Evolutionary conservation across 1,140 invertebrate genomes (phyloP).

Genomic region (Megalopta genalis): DNA sequence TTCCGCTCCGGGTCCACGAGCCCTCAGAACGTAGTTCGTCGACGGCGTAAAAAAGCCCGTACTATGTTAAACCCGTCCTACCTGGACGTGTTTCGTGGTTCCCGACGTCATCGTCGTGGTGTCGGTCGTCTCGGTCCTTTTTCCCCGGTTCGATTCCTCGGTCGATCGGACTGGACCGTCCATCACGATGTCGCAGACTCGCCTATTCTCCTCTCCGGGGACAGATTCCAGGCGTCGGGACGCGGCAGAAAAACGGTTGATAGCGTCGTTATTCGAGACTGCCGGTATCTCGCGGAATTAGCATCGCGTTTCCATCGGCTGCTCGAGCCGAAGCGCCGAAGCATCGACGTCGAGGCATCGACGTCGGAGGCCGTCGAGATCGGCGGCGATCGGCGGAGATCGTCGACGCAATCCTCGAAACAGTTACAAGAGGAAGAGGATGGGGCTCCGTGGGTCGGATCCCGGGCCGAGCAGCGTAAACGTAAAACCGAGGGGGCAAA

Average conservation of each 20-base stretch:
- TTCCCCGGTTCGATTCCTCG: constrained; percentile 15
- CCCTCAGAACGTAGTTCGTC: constrained; percentile 46
- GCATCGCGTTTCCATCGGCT: neutral
- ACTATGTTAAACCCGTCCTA: constrained; percentile 60
- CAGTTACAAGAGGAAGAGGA: neutral
- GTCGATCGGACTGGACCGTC: neutral
- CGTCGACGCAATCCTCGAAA: constrained; percentile 4
- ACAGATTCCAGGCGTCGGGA: constrained; percentile 7
- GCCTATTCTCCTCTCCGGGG: too few species aligned
- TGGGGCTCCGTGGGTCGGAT: neutral
- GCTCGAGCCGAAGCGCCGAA: neutral
- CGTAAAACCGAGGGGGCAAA: constrained; percentile 45
- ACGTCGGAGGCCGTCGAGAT: too few species aligned
- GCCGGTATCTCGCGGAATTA: neutral
- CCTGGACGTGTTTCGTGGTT: constrained; percentile 35
- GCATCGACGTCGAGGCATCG: too few species aligned
- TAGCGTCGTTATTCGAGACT: neutral
- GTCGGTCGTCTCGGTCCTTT: constrained; percentile 16
- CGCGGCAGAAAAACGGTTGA: neutral
- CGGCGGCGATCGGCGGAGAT: neutral
- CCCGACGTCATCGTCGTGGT: constrained; percentile 21
- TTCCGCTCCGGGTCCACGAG: constrained; percentile 21
- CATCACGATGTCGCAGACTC: too few species aligned
- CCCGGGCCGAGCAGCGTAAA: neutral
- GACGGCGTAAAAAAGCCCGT: constrained; percentile 71